Evolutionary conservation across 2,113 vertebrate genomes (phyloP), one percentile per base, ranked within the genome.

Genomic region (Rhinoderma darwinii): DNA sequence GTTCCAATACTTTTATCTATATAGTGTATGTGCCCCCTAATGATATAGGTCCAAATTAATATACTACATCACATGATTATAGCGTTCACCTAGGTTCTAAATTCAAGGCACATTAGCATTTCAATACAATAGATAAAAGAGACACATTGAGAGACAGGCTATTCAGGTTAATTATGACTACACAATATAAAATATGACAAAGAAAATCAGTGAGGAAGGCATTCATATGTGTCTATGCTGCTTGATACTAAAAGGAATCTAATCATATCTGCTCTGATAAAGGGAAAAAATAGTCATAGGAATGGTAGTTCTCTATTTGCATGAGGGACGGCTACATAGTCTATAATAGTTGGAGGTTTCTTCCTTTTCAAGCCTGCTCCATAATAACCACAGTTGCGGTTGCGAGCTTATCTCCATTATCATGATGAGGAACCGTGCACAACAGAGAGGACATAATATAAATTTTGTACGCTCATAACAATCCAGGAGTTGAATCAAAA

Each of bases 331-430:
- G 68, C 20, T 25, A 41, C 22, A 39, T 22, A 72, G 66, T 37
- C 7, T 43, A 43, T 43, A 10, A 4, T 43, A n/a, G 73, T 27
- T 27, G 7, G 11, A 30, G 73, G n/a, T 41, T n/a, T 44, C 73
- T 75, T 75, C 12, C 73, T n/a, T 75, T 75, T 44, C 25, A 47
- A 44, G 25, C 73, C 39, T 44, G 12, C 15, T 75, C 39, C 73
- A 75, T 75, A 47, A 75, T 75, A 75, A 47, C 20, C 39, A n/a
- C 72, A 74, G 37, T 41, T 75, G 73, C 14, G 1, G 41, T 47
- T 17, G 41, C 73, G 25, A 44, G 73, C 41, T 75, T n/a, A 44
- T 47, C 4, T n/a, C 41, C 15, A 44, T 75, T 75, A 75, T 30
- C 41, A 75, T 75, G 73, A 75, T 41, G 44, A 75, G 27, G 73